phyloP scores from a whole-genome alignment of 1,140 invertebrate genomes.

The Monochamus saltuarius region DNA sequence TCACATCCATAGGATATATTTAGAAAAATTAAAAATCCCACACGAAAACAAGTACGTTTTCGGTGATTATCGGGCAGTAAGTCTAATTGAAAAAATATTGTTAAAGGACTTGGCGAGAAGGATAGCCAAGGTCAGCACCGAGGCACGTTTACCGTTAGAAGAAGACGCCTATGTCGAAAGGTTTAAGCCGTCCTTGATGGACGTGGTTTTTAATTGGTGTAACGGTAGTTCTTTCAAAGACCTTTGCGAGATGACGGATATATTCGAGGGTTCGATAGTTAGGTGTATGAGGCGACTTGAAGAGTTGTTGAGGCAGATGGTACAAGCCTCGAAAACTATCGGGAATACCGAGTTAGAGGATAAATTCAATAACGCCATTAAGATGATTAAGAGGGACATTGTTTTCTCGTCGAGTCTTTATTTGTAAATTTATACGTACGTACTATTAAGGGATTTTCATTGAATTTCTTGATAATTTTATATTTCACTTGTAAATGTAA shows the following conservation, averaged over 20 bases:
- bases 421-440: constrained; percentile 66
- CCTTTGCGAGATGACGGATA: constrained; percentile 96
- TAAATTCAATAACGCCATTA: constrained; percentile 93
- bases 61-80: background rate
- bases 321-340: constrained; percentile 95
- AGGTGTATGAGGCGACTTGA: constrained; percentile 95
- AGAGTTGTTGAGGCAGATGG: constrained; percentile 92
- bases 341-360: constrained; percentile 94
- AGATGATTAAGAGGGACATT: constrained; percentile 94
- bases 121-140: constrained; percentile 89
- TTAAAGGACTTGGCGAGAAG: constrained; percentile 79
- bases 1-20: too few relatives aligned
- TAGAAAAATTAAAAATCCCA: too few relatives aligned
- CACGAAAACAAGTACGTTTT: too few relatives aligned
- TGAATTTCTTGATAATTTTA: too few relatives aligned
- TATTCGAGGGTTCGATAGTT: constrained; percentile 99
- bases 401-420: constrained; percentile 99
- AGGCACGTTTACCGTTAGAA: constrained; percentile 87
- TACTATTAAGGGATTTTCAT: too few relatives aligned
- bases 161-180: constrained; percentile 90
- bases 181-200: constrained; percentile 96
- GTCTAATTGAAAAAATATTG: constrained; percentile 15
- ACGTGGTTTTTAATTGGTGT: constrained; percentile 96
- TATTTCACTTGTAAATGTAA: too few relatives aligned
- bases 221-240: constrained; percentile 90